Percentiles rank a stretch among this genome's conserved stretches.
phyloP scores from a whole-genome alignment of 2,113 vertebrate species.

The Aramus guarauna region DNA sequence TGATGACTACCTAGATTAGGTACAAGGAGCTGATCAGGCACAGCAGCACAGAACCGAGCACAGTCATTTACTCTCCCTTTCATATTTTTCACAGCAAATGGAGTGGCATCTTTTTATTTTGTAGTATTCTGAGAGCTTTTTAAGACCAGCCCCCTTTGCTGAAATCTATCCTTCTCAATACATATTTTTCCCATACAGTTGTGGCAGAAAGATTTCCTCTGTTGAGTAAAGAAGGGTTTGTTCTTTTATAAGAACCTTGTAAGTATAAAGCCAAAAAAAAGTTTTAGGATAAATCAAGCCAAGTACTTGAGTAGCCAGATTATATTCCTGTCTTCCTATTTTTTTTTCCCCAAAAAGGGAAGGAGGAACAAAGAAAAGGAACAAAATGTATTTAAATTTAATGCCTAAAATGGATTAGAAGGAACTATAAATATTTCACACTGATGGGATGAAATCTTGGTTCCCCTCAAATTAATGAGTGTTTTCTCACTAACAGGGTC shows the following conservation, averaged over 20 bases:
- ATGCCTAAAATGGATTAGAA: not conserved
- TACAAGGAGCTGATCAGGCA: not conserved
- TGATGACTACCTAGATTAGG: not conserved
- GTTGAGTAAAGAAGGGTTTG: not conserved
- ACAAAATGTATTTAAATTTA: not conserved
- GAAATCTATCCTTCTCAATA: not conserved
- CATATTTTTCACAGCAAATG: not conserved
- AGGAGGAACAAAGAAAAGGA: not conserved
- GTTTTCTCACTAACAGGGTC: not conserved
- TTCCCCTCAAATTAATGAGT: not conserved
- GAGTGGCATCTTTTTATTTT: not conserved
- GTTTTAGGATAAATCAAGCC: not conserved
- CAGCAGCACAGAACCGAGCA: not conserved
- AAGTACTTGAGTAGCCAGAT: not conserved
- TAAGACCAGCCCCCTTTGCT: not conserved
- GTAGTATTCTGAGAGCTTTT: not conserved
- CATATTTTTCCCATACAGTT: not conserved
- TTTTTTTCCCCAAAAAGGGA: not conserved
- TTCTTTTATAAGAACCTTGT: not conserved
- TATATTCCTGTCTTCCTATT: not conserved
- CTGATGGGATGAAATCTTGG: not conserved
- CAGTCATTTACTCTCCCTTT: not conserved
- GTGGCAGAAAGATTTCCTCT: not conserved
- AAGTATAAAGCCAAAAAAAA: not conserved
- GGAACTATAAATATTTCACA: conserved; percentile 21